Percentiles rank a stretch among this genome's conserved stretches.
phyloP scores from a whole-genome alignment of 2,113 vertebrate species.

The Hydropotes inermis region DNA sequence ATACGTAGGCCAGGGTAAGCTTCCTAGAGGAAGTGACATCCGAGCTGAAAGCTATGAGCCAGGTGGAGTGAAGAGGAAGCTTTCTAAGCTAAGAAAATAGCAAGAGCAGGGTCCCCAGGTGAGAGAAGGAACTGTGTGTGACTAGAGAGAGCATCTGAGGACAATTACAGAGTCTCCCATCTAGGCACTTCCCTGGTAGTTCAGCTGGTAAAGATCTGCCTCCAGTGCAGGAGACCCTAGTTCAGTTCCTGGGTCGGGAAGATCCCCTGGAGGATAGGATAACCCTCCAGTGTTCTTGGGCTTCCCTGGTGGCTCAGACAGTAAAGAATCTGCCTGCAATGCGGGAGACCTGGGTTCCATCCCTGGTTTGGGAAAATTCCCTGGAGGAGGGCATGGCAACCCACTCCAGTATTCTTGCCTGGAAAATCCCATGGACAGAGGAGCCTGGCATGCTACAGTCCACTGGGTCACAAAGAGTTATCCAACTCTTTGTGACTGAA shows the following conservation, averaged over 20 bases:
- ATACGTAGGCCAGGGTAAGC: background rate
- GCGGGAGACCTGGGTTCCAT: background rate
- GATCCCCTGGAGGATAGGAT: background rate
- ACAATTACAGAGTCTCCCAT: background rate
- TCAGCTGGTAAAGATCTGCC: background rate
- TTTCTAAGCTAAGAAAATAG: background rate
- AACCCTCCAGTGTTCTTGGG: background rate
- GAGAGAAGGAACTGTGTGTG: background rate
- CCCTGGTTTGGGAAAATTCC: background rate
- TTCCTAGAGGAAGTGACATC: background rate
- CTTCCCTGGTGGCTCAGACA: background rate
- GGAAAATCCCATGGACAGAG: background rate
- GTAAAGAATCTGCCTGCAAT: background rate
- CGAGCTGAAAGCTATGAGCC: background rate
- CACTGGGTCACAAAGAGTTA: background rate
- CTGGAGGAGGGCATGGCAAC: background rate
- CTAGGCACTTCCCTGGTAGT: background rate
- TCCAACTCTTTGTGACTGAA: background rate
- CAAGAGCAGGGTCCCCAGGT: background rate
- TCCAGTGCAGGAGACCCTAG: background rate
- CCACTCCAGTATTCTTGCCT: background rate
- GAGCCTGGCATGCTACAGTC: rapidly evolving
- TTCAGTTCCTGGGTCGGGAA: background rate
- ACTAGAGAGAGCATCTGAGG: background rate
- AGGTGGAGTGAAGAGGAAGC: background rate